phyloP scores from a whole-genome alignment of 2,888 invertebrate genomes.

The Stratiomys singularior region DNA sequence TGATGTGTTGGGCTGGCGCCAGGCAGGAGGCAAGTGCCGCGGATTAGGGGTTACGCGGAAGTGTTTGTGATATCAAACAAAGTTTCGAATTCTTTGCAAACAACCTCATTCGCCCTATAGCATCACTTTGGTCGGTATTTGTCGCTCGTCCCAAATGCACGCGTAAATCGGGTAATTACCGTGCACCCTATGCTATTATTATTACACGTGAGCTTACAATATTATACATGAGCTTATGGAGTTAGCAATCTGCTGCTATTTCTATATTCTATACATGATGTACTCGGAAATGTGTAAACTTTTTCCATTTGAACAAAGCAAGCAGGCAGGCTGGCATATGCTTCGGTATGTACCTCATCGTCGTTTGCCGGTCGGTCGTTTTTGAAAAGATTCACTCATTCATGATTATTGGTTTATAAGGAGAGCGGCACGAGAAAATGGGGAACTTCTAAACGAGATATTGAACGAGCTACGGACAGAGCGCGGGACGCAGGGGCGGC shows the following conservation, averaged over 20 bases:
- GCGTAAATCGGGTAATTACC: too few relatives aligned
- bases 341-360: conserved; percentile 1
- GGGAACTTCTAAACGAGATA: conserved; percentile 14
- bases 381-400: conserved; percentile 43
- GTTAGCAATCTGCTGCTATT: not conserved
- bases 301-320: conserved; percentile 23
- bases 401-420: conserved; percentile 41
- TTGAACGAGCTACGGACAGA: not conserved
- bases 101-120: too few relatives aligned
- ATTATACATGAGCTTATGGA: conserved; percentile 15
- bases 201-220: conserved; percentile 27
- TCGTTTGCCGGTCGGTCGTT: conserved; percentile 32
- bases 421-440: conserved; percentile 6
- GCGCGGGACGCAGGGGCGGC: not conserved
- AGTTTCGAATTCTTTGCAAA: too few relatives aligned
- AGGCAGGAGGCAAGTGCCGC: too few relatives aligned
- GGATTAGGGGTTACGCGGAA: too few relatives aligned
- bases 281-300: conserved; percentile 44
- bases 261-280: conserved; percentile 26
- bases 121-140: too few relatives aligned
- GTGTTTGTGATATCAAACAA: too few relatives aligned
- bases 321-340: not conserved
- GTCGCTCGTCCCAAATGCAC: too few relatives aligned
- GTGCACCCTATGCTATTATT: conserved; percentile 14
- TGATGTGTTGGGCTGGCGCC: too few relatives aligned